Evolutionary conservation across 2,888 invertebrate genomes (phyloP).

Genomic region (Neria commutata): DNA sequence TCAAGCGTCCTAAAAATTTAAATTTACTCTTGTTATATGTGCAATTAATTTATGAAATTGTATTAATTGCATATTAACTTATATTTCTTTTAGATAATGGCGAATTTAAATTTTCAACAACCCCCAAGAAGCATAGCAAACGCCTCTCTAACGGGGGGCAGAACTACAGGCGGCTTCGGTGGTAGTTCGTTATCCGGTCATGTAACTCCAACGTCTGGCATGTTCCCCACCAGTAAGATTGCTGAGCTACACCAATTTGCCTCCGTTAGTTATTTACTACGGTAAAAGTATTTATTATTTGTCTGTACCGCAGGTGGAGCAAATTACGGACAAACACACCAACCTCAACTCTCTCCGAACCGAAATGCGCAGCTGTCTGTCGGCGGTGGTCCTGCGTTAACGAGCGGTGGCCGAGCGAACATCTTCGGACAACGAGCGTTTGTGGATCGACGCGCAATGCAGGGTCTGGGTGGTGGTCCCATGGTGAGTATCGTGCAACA

Average conservation of each 20-base stretch:
- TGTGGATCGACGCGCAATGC: constrained; percentile 75
- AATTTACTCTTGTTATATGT: too few relatives aligned
- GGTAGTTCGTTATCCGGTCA: constrained; percentile 75
- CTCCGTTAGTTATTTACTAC: background rate
- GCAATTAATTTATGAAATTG: too few relatives aligned
- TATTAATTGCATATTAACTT: too few relatives aligned
- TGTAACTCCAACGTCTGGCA: constrained; percentile 75
- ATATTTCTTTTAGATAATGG: constrained; percentile 80
- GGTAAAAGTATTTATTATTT: constrained; percentile 6
- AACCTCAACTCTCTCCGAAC: constrained; percentile 67
- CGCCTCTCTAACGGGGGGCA: constrained; percentile 70
- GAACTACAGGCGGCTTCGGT: constrained; percentile 70
- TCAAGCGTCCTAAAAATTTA: too few relatives aligned
- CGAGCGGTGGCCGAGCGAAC: constrained; percentile 65
- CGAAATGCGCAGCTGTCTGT: constrained; percentile 64
- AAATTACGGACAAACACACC: constrained; percentile 64
- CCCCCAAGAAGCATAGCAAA: constrained; percentile 88
- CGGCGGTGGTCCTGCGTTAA: constrained; percentile 68
- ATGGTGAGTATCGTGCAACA: constrained; percentile 50
- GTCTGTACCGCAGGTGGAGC: constrained; percentile 52
- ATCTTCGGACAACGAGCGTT: constrained; percentile 83
- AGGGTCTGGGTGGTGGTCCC: constrained; percentile 61
- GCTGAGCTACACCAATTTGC: constrained; percentile 34
- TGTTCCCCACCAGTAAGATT: constrained; percentile 65
- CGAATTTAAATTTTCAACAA: constrained; percentile 90